Evolutionary conservation across 2,888 invertebrate species (phyloP), one percentile per base, ranked within the genome.

Genomic region (Andrena bicolor): DNA sequence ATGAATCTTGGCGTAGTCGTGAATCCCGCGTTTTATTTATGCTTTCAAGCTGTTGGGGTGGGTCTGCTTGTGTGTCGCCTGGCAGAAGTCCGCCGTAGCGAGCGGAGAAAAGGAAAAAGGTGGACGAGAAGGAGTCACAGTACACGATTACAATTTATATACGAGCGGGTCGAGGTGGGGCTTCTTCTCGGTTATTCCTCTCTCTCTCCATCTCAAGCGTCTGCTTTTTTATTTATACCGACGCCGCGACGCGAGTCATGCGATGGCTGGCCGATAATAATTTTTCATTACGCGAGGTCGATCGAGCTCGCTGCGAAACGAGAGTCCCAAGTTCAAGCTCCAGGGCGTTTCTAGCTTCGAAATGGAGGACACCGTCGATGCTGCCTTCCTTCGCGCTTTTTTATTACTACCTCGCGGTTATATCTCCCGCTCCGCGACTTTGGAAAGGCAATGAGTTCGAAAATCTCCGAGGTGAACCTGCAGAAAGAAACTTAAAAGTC

Each of bases 101-200:
- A n/a, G 48, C 63, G 8, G 23, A 35, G 56, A 35, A 35, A 28
- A 71, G n/a, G 23, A 32, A 60, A 48, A 51, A 51, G 10, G 13
- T n/a, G 66, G 26, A 20, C 20, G 6, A 28, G 35, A 53, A 35
- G 56, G 41, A 69, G 26, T 56, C 56, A 32, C 16, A 53, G 76
- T 30, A 60, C 58, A 79, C 75, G 77, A 80, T 84, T 86, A 85
- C 85, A 82, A 86, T 86, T 86, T 86, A 86, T 82, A 82, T 48
- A 60, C 70, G 41, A n/a, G 35, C 53, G 26, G 30, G 23, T 30
- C 35, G 30, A 23, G 77, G 13, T 10, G 7, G 28, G 61, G 32
- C 64, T 66, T 71, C 71, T 26, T 13, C 53, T 66, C 60, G 80
- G 83, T 74, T 81, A 78, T 80, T 75, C 79, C 76, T 58, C 75